These are phyloP conservation scores for Orthosia gracilis DNA, from an alignment of 2,888 invertebrate species.

Conservation along the genomic window DNA sequence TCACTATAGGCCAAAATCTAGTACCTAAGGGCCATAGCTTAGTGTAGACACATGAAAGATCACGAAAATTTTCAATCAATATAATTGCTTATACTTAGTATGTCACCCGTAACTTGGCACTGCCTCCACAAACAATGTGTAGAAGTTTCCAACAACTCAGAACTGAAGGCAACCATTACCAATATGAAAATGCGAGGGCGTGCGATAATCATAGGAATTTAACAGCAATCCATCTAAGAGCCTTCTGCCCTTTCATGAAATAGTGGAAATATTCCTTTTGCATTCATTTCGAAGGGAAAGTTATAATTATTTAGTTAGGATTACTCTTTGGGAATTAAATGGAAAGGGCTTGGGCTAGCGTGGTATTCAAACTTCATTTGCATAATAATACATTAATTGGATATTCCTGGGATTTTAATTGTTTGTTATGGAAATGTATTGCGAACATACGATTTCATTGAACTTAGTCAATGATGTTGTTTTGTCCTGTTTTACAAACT, in stretches of 20 bases:
- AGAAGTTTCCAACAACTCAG: conserved; percentile 43
- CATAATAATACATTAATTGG: conserved; percentile 14
- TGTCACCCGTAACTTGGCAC: not conserved
- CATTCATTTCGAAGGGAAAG: conserved; percentile 27
- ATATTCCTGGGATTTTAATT: conserved; percentile 23
- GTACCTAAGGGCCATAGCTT: too few relatives aligned
- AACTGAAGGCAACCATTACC: conserved; percentile 42
- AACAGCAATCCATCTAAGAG: conserved; percentile 50
- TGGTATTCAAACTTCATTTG: conserved; percentile 12
- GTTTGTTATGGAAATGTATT: conserved; percentile 23
- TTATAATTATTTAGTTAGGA: conserved; percentile 12
- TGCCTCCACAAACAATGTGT: not conserved
- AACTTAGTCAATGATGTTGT: conserved; percentile 11
- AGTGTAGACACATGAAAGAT: too few relatives aligned
- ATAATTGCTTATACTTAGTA: not conserved
- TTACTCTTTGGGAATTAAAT: conserved; percentile 24
- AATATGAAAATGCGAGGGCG: conserved; percentile 19
- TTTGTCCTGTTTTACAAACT: not conserved
- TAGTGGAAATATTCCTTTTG: conserved; percentile 41
- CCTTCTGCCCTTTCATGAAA: conserved; percentile 14
- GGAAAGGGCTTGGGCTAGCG: conserved; percentile 3
- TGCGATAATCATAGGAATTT: conserved; percentile 59
- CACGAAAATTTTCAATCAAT: not conserved
- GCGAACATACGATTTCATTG: conserved; percentile 14
- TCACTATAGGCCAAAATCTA: too few relatives aligned